A percentile compares a stretch with the other conserved stretches of the same genome.
phyloP scores from a whole-genome alignment of 2,888 invertebrate genomes.

The Calameuta pallipes region DNA sequence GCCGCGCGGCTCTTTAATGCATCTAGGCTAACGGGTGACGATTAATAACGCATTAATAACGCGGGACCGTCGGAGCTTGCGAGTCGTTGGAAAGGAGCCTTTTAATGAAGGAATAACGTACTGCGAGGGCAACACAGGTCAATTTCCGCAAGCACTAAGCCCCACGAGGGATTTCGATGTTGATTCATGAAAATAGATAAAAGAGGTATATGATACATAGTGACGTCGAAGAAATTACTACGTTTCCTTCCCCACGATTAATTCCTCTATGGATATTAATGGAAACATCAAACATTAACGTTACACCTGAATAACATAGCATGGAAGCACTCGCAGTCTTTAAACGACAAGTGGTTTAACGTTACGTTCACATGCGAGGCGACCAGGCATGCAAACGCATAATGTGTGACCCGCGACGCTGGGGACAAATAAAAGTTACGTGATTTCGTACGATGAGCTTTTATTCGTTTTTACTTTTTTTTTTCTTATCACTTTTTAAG shows the following conservation, averaged over 20 bases:
- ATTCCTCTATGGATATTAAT: not conserved
- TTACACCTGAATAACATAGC: not conserved
- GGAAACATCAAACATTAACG: not conserved
- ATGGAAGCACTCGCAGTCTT: not conserved
- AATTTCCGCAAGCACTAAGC: not conserved
- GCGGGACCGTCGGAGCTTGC: not conserved
- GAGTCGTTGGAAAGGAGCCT: not conserved
- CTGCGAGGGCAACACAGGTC: not conserved
- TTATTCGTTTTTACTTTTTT: not conserved
- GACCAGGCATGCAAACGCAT: not conserved
- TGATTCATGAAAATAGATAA: not conserved
- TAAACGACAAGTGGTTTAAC: not conserved
- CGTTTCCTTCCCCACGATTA: not conserved
- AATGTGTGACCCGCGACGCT: not conserved
- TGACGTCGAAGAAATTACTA: not conserved
- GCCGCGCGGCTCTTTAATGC: not conserved
- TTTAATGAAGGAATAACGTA: not conserved
- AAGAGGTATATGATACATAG: not conserved
- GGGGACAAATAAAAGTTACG: not conserved
- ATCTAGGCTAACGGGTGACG: not conserved
- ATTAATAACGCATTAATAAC: not conserved
- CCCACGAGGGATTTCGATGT: not conserved
- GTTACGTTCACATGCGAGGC: not conserved
- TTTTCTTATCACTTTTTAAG: not conserved
- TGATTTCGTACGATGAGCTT: not conserved